Conservation (phyloP, 1,140 invertebrate genomes). For the Drosophila bipectinata region DNA sequence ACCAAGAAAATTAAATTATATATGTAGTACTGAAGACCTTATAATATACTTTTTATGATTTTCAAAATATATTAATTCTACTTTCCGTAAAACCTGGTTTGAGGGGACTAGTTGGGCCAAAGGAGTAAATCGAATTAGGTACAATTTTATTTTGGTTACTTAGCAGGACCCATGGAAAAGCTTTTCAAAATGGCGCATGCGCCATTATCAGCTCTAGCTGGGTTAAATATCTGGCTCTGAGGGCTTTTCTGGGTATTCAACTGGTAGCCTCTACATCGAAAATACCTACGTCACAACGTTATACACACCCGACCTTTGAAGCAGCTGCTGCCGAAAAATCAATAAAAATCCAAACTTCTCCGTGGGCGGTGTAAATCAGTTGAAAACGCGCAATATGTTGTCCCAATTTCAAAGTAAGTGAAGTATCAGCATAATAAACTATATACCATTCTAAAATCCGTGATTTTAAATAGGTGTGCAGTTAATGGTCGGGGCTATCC, state of each 20-base stretch:
- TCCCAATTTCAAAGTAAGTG: constrained; percentile 38
- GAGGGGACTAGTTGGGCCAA: not conserved
- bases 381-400: constrained; percentile 68
- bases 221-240: constrained; percentile 29
- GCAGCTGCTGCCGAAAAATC: constrained; percentile 65
- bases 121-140: not conserved
- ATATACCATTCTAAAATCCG: not conserved
- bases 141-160: not conserved
- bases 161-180: constrained; percentile 18
- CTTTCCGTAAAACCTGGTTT: not conserved
- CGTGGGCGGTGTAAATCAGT: constrained; percentile 41
- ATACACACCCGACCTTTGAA: constrained; percentile 47
- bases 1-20: too few species aligned
- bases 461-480: constrained; percentile 24
- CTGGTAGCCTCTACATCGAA: constrained; percentile 63
- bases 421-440: not conserved
- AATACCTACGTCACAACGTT: constrained; percentile 21
- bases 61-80: too few species aligned
- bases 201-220: constrained; percentile 25
- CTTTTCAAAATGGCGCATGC: constrained; percentile 37
- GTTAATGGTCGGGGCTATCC: constrained; percentile 32
- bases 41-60: too few species aligned
- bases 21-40: too few species aligned
- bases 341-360: constrained; percentile 45
- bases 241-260: constrained; percentile 62